Conservation (phyloP, 2,888 invertebrate genomes). For the Cybosia mesomella region DNA sequence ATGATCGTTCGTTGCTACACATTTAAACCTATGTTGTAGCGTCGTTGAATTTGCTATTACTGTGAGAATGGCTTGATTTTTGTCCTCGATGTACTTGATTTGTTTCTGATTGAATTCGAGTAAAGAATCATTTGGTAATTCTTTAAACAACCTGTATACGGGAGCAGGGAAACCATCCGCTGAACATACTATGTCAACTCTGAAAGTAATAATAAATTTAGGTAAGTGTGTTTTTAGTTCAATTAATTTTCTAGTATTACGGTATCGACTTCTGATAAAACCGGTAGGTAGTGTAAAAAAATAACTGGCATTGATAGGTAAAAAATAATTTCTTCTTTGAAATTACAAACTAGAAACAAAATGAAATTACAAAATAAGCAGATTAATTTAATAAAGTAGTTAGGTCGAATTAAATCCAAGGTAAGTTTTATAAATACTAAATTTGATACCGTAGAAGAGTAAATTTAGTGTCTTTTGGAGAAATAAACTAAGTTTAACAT, state of each 20-base stretch:
- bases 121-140: constrained; percentile 56
- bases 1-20: constrained; percentile 65
- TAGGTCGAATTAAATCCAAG: not conserved
- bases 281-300: not conserved
- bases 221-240: not conserved
- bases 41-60: constrained; percentile 60
- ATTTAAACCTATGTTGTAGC: constrained; percentile 65
- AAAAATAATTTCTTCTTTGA: not conserved
- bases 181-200: constrained; percentile 68
- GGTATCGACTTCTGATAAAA: too few species aligned
- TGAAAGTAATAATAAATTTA: constrained; percentile 50
- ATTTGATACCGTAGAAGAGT: not conserved
- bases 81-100: constrained; percentile 58
- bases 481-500: not conserved
- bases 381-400: too few species aligned
- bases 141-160: constrained; percentile 71
- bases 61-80: constrained; percentile 57
- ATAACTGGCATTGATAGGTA: not conserved
- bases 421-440: not conserved
- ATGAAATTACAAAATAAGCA: too few species aligned
- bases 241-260: not conserved
- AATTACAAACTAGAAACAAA: not conserved
- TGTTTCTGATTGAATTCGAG: constrained; percentile 63
- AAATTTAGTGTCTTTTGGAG: too few species aligned
- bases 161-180: constrained; percentile 69